These are phyloP conservation scores for Morinoia aosen DNA, from an alignment of 2,888 invertebrate genomes.

Conservation along the genomic window DNA sequence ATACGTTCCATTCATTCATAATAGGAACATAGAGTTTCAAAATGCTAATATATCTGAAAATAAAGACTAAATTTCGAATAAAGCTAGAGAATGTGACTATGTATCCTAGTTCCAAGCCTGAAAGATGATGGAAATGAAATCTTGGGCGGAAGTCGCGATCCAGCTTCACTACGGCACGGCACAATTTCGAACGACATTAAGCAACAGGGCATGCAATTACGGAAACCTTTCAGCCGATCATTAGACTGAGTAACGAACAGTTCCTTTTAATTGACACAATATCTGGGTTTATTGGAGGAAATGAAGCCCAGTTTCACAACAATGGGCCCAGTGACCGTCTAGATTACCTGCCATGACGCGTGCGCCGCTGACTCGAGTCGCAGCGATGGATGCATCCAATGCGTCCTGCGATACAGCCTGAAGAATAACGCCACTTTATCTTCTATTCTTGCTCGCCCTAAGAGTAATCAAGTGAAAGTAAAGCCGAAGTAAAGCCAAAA, in stretches of 20 bases:
- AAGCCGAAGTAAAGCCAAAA: constrained; percentile 41
- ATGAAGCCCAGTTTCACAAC: constrained; percentile 25
- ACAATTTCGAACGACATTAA: constrained; percentile 2
- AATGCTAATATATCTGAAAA: background rate
- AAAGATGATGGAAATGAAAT: background rate
- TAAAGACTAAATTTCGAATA: background rate
- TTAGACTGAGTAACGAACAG: background rate
- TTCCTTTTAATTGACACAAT: constrained; percentile 8
- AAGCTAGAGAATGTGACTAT: background rate
- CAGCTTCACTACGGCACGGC: background rate
- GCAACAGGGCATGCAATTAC: background rate
- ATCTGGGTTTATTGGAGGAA: constrained; percentile 23
- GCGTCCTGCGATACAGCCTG: constrained; percentile 44
- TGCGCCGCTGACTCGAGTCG: background rate
- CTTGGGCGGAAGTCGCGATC: background rate
- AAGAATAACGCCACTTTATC: constrained; percentile 46
- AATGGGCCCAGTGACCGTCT: background rate
- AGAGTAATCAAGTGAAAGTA: constrained; percentile 48
- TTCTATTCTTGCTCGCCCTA: constrained; percentile 39
- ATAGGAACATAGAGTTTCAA: background rate
- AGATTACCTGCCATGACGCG: constrained; percentile 14
- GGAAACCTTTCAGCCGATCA: background rate
- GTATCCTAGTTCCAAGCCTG: background rate
- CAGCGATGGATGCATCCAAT: constrained; percentile 27
- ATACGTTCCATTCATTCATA: background rate